Evolutionary conservation across 2,888 invertebrate genomes (phyloP), one percentile per base, ranked within the genome.

Genomic region (Neelides folsomi): DNA sequence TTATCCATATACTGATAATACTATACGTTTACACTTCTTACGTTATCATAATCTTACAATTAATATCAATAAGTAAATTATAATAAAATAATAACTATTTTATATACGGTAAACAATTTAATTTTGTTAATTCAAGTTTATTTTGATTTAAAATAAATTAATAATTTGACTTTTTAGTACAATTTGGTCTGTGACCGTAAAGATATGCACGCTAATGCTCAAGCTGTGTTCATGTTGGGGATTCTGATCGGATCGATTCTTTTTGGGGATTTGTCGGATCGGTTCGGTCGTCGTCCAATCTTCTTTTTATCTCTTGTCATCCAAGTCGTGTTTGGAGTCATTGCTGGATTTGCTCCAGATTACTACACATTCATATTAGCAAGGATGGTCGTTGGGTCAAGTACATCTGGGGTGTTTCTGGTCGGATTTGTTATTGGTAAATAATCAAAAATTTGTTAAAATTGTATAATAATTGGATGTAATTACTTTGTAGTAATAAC

Each of bases 391-490:
- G 77, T 85, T 19, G 85, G 85, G 12, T 77, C 81, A 10, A 80
- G 82, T 9, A 82, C 83, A 8, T 82, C 83, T 6, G 84, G 84
- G 1, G 81, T 83, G 9, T 85, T 84, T 66, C 72, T 84, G 53
- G 83, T 84, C 16, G 81, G 83, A 42, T 85, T 84, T 69, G 84
- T 84, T 45, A 80, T 85, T 61, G 82, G 83, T 77, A 73, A 73
- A 71, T 63, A 19, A 9, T 38, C 27, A 19, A 36, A 15, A 19
- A 38, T 45, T 48, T 20, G 15, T 10, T 12, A 18, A 44, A n/a
- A n/a, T n/a, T n/a, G n/a, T n/a, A n/a, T n/a, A n/a, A n/a, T 41
- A 41, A 9, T 41, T 9, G 15, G 8, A 41, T 41, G 10, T 8
- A 12, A 12, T 41, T 10, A 41, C 7, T 41, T 41, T 41, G 8